Percentiles rank a stretch among this genome's conserved stretches.
Evolutionary conservation across 2,113 vertebrate species (phyloP).

Genomic region (Notothenia coriiceps): DNA sequence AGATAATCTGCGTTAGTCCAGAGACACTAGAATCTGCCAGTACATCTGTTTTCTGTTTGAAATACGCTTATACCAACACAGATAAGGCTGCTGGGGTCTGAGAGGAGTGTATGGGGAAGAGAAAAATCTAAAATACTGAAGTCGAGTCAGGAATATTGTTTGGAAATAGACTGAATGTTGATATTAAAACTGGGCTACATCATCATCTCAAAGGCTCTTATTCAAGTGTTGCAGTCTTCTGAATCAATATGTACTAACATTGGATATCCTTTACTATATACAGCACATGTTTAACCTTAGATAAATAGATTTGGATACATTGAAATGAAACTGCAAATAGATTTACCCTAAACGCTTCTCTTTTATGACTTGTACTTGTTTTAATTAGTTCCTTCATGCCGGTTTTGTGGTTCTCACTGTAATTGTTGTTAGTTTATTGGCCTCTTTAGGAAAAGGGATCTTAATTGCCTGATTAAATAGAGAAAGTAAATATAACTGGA

Average conservation of each 20-base stretch:
- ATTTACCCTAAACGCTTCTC: no score
- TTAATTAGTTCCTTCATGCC: background rate
- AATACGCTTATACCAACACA: conserved; percentile 29
- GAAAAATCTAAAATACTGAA: background rate
- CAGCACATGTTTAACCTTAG: no score
- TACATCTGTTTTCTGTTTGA: conserved; percentile 54
- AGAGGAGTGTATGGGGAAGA: background rate
- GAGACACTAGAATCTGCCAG: conserved; percentile 45
- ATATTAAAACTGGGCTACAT: background rate
- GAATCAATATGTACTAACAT: background rate
- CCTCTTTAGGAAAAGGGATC: background rate
- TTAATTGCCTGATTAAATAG: background rate
- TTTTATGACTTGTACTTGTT: no score
- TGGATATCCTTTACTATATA: background rate
- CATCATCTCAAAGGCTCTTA: background rate
- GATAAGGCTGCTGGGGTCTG: background rate
- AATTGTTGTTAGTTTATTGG: background rate
- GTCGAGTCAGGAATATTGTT: background rate
- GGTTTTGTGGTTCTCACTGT: background rate
- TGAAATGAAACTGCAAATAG: background rate
- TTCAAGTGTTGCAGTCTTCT: background rate
- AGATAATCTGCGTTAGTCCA: conserved; percentile 60
- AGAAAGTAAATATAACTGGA: background rate
- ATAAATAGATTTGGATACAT: no score
- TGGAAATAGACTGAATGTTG: background rate